phyloP scores from a whole-genome alignment of 2,888 invertebrate genomes.

The Cantharis rufa region DNA sequence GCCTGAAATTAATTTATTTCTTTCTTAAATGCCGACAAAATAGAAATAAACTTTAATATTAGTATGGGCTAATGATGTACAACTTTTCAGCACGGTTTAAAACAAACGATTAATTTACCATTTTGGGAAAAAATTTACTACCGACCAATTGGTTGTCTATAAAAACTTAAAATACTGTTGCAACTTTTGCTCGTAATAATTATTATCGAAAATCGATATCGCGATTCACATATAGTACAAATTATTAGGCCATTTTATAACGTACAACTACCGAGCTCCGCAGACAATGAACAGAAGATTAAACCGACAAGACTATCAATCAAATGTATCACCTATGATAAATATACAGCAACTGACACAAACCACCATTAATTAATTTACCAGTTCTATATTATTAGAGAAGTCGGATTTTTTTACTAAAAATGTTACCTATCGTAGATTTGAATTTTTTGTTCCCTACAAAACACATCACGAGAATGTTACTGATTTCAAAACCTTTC shows the following conservation, averaged over 20 bases:
- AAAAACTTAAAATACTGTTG: background rate
- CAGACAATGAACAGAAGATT: conserved; percentile 42
- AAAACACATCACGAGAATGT: background rate
- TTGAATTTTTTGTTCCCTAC: background rate
- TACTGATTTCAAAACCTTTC: background rate
- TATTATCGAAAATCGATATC: background rate
- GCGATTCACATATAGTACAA: background rate
- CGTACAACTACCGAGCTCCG: conserved; percentile 38
- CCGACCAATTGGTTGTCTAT: background rate
- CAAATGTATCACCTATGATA: conserved; percentile 41
- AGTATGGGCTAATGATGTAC: conserved; percentile 19
- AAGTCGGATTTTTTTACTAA: background rate
- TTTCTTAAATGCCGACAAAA: conserved; percentile 37
- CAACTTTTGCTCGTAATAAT: background rate
- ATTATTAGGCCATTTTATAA: background rate
- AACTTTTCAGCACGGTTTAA: conserved; percentile 12
- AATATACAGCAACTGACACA: conserved; percentile 22
- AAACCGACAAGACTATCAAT: conserved; percentile 44
- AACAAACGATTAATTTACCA: background rate
- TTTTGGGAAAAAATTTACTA: background rate
- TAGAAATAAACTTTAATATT: conserved; percentile 28
- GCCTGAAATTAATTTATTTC: conserved; percentile 48
- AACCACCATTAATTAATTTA: conserved; percentile 17
- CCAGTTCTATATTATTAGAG: conserved; percentile 10
- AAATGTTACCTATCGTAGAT: background rate